Base-by-base conservation (phyloP, 2,888 invertebrate genomes). In the Tholera decimalis region DNA sequence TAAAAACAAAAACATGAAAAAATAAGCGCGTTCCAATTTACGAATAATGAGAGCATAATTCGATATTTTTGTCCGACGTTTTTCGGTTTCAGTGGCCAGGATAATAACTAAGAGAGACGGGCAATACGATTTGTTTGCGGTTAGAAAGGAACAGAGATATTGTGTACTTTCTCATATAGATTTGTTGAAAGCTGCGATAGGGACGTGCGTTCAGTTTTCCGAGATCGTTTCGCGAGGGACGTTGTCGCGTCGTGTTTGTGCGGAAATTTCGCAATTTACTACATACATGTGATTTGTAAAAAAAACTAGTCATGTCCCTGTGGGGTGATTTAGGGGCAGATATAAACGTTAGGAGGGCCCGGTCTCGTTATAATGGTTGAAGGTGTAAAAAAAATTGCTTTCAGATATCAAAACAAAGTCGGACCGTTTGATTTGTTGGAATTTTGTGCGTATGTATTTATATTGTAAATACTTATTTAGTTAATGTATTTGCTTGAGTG, bases 161-260 rank as follows among this genome's bases (percentile, higher is more conserved):
- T 89, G 85, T 91, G 88, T 91, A 91, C 89, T 91, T 91, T 92
- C 92, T 88, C 89, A 89, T 94, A 93, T 94, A 93, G 94, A 94
- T 94, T 92, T 92, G 90, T 91, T 91, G 91, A 92, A 92, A 92
- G 89, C 92, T 88, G 85, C 83, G 85, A 79, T 74, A 80, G 79
- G 73, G 76, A 63, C 65, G 76, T 71, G 74, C 67, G 71, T 65
- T 70, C 74, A 80, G 77, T 82, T 83, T 79, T 78, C 85, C 83
- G 81, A 76, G 62, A 73, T 59, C 75, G 75, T 70, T 77, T 57
- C 37, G 46, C 46, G 73, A n/a, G 61, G 37, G 69, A 37, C 60
- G 66, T 56, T 41, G 75, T 73, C 30, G 77, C 79, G 68, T 33
- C 49, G 46, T 50, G 46, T 51, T 64, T 26, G 43, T 54, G 54